Evolutionary conservation across 35 echinoderm and acorn worm genomes (phyloP).

Genomic region (Acanthaster planci): DNA sequence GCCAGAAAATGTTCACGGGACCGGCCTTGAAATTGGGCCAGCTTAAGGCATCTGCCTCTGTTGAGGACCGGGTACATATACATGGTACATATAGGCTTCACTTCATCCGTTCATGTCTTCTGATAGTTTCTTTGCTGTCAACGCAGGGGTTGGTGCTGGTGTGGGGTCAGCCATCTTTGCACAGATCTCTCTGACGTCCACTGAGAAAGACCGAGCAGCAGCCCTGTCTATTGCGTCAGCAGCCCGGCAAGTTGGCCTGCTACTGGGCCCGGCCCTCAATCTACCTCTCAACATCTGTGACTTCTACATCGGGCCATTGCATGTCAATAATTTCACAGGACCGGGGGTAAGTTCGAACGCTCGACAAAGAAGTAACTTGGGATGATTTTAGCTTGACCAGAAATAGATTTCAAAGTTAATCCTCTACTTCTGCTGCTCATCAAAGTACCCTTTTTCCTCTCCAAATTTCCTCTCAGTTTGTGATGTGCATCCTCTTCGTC

Average conservation of each 20-base stretch:
- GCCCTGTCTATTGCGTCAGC: conserved; percentile 79
- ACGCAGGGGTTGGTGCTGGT: conserved; percentile 87
- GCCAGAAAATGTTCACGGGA: too few relatives aligned
- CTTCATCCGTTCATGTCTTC: too few relatives aligned
- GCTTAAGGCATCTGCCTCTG: too few relatives aligned
- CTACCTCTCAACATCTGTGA: conserved; percentile 56
- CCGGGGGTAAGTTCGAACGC: conserved; percentile 91
- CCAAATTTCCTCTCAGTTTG: conserved; percentile 47
- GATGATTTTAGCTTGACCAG: too few relatives aligned
- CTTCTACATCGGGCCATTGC: conserved; percentile 66
- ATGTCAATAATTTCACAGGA: conserved; percentile 63
- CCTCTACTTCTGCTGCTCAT: too few relatives aligned
- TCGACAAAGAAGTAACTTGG: too few relatives aligned
- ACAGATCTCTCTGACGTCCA: conserved; percentile 83
- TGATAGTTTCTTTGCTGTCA: not conserved
- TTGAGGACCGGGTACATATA: too few relatives aligned
- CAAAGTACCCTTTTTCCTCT: not conserved
- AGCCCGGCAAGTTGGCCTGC: conserved; percentile 82
- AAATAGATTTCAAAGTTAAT: too few relatives aligned
- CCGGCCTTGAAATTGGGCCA: too few relatives aligned
- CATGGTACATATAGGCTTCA: too few relatives aligned
- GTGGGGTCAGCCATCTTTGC: conserved; percentile 88
- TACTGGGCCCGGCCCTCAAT: conserved; percentile 89
- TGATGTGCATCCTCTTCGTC: conserved; percentile 73
- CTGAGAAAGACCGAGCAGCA: conserved; percentile 65